Evolutionary conservation across 2,113 vertebrate species (phyloP), one percentile per base, ranked within the genome.

Genomic region (Taurulus bubalis): DNA sequence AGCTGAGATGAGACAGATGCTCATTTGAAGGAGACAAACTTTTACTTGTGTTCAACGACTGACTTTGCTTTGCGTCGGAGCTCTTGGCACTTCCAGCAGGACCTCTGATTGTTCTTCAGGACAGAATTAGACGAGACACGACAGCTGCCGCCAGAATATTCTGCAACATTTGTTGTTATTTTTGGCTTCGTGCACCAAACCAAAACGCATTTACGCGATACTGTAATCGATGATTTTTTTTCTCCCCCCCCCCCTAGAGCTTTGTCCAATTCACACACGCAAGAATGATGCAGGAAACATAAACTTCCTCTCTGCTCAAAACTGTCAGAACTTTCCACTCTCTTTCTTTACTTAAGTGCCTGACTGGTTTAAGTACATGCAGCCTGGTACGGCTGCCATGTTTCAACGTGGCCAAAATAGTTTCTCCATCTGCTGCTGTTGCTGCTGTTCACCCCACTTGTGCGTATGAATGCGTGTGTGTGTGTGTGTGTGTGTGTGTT

Each of bases 351-450:
- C 24, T 53, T 55, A 38, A 76, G 74, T 75, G 40, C 51, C 65
- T 65, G 28, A 74, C 36, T 87, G 79, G 62, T 75, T 71, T 45
- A 78, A 75, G 64, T 71, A 71, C 83, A 82, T 60, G 73, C 47
- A 65, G 83, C 59, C 81, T 83, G 90, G 91, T 88, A 84, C 63
- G 65, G 75, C 83, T 91, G 90, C 85, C 90, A 89, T 90, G 86
- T 82, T 89, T 89, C 84, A 85, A 91, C 86, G 83, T 88, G 79
- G 90, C 90, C 88, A 92, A 91, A 94, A 94, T 94, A 94, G 91
- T 93, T 94, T 87, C 89, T 90, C 92, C 93, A 94, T 95, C 93
- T 95, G 94, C 92, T 89, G 85, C 85, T 67, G 60, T 56, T 76
- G 55, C 56, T 24, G 74, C 40, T 80, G 77, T 75, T 79, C 60